Evolutionary conservation across 1,140 invertebrate species (phyloP).

Genomic region (Aphis craccivora): DNA sequence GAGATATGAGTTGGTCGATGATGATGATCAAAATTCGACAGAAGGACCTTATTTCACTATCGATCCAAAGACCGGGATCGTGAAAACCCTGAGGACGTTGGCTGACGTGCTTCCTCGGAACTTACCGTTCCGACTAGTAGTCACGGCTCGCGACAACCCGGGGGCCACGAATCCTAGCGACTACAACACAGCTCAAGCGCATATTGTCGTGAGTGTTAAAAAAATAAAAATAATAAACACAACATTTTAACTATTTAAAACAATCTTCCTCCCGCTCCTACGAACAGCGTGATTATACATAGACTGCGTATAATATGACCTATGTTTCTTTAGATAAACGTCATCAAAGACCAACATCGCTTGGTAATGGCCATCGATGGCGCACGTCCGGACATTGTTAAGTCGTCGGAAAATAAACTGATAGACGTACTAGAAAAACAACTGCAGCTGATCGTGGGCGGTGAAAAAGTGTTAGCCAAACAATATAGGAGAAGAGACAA

Average conservation of each 20-base stretch:
- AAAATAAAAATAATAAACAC: not conserved
- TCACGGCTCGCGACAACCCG: constrained; percentile 80
- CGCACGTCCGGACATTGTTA: constrained; percentile 75
- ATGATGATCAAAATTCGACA: constrained; percentile 65
- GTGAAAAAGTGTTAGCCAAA: constrained; percentile 78
- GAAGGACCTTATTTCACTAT: constrained; percentile 75
- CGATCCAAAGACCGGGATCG: constrained; percentile 76
- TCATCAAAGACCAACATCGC: constrained; percentile 75
- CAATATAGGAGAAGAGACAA: constrained; percentile 73
- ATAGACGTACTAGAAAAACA: constrained; percentile 76
- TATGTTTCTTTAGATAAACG: constrained; percentile 67
- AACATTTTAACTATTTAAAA: no score
- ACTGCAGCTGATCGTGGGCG: constrained; percentile 76
- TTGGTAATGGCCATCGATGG: constrained; percentile 80
- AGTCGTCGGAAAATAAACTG: constrained; percentile 72
- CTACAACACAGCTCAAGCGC: constrained; percentile 71
- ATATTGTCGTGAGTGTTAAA: constrained; percentile 69
- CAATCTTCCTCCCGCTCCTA: not conserved
- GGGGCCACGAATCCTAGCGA: constrained; percentile 64
- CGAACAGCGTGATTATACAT: not conserved
- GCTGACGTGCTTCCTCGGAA: constrained; percentile 71
- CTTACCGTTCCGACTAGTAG: constrained; percentile 77
- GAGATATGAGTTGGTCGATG: constrained; percentile 72
- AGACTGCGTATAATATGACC: not conserved
- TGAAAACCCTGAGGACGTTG: constrained; percentile 76